Percentiles rank a stretch among this genome's conserved stretches.
Evolutionary conservation across 64 coral and sea anemone species (phyloP).

Genomic region (Pachyseris speciosa): DNA sequence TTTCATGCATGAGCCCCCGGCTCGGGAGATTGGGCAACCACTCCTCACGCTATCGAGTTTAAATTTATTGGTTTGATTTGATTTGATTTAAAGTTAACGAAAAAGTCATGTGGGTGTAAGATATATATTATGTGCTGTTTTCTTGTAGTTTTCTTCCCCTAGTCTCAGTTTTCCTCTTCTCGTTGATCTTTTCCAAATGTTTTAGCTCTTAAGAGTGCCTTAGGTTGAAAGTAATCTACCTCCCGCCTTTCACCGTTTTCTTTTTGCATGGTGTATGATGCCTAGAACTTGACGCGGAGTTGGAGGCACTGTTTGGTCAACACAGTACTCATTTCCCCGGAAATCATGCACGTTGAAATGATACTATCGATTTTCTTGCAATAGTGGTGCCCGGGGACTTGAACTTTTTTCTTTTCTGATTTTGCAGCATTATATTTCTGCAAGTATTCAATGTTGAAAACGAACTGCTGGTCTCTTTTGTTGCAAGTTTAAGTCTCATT

Average conservation of each 20-base stretch:
- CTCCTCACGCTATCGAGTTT: too few relatives aligned
- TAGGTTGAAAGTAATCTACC: slow-evolving; percentile 56
- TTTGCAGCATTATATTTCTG: slow-evolving; percentile 50
- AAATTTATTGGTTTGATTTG: too few relatives aligned
- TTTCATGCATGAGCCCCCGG: too few relatives aligned
- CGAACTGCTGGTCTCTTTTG: slow-evolving; percentile 49
- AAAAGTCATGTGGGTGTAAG: too few relatives aligned
- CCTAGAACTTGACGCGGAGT: slow-evolving; percentile 54
- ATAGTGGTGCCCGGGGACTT: slow-evolving; percentile 60
- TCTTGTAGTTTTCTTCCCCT: slow-evolving; percentile 51
- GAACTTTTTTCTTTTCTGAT: slow-evolving; percentile 26
- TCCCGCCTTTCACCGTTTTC: slow-evolving; percentile 24
- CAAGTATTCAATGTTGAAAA: slow-evolving; percentile 41
- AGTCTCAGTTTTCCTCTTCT: slow-evolving; percentile 55
- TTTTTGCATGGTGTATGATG: slow-evolving; percentile 42
- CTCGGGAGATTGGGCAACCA: too few relatives aligned
- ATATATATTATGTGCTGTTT: too few relatives aligned
- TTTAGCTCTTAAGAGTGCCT: slow-evolving; percentile 65
- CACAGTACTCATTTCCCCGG: slow-evolving; percentile 66
- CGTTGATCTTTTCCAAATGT: slow-evolving; percentile 74
- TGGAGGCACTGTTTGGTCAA: slow-evolving; percentile 25
- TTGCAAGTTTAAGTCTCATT: too few relatives aligned
- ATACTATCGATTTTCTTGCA: slow-evolving; percentile 40
- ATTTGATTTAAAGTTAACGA: too few relatives aligned
- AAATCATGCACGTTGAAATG: slow-evolving; percentile 30